These are phyloP conservation scores for Tribolium madens DNA, from an alignment of 1,140 invertebrate genomes.

Conservation along the genomic window DNA sequence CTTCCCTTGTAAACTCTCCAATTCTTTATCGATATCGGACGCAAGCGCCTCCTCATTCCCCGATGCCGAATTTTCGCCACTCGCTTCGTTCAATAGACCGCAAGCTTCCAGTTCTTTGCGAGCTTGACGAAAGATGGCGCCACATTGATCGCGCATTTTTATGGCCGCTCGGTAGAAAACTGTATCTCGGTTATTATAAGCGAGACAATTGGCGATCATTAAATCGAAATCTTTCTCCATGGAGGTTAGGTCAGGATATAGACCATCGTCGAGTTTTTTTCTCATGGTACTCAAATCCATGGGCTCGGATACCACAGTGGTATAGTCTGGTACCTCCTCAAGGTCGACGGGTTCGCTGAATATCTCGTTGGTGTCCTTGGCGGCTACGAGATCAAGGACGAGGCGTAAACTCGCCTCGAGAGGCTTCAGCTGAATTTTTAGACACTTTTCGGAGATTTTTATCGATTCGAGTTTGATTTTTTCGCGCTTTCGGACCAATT, in stretches of 20 bases:
- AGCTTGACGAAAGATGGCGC: conserved; percentile 80
- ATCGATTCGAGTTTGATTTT: conserved; percentile 93
- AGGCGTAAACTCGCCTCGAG: conserved; percentile 81
- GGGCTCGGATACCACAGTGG: conserved; percentile 90
- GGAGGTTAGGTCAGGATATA: conserved; percentile 82
- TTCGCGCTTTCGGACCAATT: conserved; percentile 94
- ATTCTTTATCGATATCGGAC: conserved; percentile 68
- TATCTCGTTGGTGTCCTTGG: conserved; percentile 87
- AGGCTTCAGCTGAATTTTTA: conserved; percentile 85
- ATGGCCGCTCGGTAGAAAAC: conserved; percentile 84
- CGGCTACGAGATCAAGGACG: conserved; percentile 81
- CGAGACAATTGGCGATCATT: conserved; percentile 95
- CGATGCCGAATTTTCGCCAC: conserved; percentile 58
- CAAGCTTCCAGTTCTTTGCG: conserved; percentile 79
- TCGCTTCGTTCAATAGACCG: conserved; percentile 66
- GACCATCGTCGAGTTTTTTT: conserved; percentile 80
- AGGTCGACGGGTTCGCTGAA: conserved; percentile 94
- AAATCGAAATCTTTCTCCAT: conserved; percentile 92
- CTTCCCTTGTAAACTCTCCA: conserved; percentile 65
- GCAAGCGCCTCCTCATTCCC: conserved; percentile 65
- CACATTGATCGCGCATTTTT: conserved; percentile 88
- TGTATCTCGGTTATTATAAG: conserved; percentile 95
- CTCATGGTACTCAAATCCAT: conserved; percentile 97
- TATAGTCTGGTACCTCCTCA: conserved; percentile 90
- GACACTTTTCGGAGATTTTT: conserved; percentile 82